Percentiles rank a stretch among this genome's conserved stretches.
These are phyloP conservation scores for Listronotus bonariensis DNA, from an alignment of 1,140 invertebrate genomes.

Conservation along the genomic window DNA sequence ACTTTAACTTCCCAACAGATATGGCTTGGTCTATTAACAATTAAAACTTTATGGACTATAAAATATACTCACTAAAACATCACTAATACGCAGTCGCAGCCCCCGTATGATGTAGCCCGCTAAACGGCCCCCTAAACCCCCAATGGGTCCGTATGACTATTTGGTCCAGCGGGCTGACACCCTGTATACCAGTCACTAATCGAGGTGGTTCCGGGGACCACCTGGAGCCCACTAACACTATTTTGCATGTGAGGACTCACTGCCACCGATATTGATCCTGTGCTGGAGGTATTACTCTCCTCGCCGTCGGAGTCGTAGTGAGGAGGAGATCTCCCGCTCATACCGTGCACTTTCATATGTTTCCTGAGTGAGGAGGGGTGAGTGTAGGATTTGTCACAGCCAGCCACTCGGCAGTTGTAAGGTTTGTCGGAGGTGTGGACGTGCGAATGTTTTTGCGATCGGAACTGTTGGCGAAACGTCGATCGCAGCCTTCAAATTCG, in stretches of 20 bases:
- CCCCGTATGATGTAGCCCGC: slow-evolving; percentile 60
- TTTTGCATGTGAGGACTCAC: slow-evolving; percentile 57
- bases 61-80: slow-evolving; percentile 21
- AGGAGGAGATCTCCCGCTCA: slow-evolving; percentile 58
- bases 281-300: slow-evolving; percentile 61
- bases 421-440: slow-evolving; percentile 99
- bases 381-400: slow-evolving; percentile 99
- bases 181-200: slow-evolving; percentile 68
- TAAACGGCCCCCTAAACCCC: slow-evolving; percentile 62
- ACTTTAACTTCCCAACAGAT: no score
- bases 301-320: slow-evolving; percentile 65
- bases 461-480: slow-evolving; percentile 96
- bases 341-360: slow-evolving; percentile 90
- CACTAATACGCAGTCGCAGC: slow-evolving; percentile 61
- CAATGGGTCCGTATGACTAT: slow-evolving; percentile 57
- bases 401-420: slow-evolving; percentile 95
- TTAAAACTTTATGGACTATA: not conserved
- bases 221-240: slow-evolving; percentile 51
- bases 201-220: slow-evolving; percentile 55
- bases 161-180: slow-evolving; percentile 53
- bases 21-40: no score
- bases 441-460: slow-evolving; percentile 99
- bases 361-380: slow-evolving; percentile 96
- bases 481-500: slow-evolving; percentile 94
- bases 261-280: slow-evolving; percentile 58